A percentile compares a stretch with the other conserved stretches of the same genome.
These are phyloP conservation scores for Geodia barretti DNA, from an alignment of 37 sponge, comb jelly and placozoan genomes.

Conservation along the genomic window DNA sequence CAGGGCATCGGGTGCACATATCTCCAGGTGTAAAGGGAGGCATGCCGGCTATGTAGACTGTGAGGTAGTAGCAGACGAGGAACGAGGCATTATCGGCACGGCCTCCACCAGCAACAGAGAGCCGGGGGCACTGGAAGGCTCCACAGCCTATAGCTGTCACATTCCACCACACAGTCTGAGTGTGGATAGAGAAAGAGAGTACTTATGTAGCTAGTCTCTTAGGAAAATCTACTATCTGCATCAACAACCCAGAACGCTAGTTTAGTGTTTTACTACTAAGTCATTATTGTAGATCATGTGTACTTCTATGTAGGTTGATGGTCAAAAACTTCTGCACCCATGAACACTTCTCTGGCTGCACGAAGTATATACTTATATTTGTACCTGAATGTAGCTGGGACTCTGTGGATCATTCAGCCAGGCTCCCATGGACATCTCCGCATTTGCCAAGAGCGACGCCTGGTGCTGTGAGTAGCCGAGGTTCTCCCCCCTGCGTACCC, in stretches of 20 bases:
- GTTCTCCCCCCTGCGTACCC: conserved; percentile 9
- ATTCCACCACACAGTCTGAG: conserved; percentile 13
- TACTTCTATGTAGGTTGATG: neutral
- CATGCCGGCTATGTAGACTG: neutral
- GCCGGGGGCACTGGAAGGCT: conserved; percentile 9
- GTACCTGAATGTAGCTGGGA: neutral
- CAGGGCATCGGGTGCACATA: neutral
- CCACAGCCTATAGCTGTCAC: conserved; percentile 25
- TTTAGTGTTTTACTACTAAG: neutral
- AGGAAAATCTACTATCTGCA: neutral
- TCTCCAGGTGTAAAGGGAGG: neutral
- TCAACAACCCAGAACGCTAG: neutral
- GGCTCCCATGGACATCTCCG: neutral
- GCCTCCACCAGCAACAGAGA: neutral
- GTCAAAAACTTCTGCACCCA: conserved; percentile 6
- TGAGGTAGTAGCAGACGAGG: conserved; percentile 32
- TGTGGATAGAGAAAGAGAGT: neutral
- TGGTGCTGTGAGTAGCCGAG: too few species aligned
- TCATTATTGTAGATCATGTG: neutral
- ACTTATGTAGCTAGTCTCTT: neutral
- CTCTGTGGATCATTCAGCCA: neutral
- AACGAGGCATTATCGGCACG: neutral
- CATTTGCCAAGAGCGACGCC: neutral
- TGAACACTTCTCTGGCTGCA: neutral
- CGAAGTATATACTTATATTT: neutral